These are phyloP conservation scores for Zaprionus vittiger DNA, from an alignment of 1,140 invertebrate species.

Conservation along the genomic window DNA sequence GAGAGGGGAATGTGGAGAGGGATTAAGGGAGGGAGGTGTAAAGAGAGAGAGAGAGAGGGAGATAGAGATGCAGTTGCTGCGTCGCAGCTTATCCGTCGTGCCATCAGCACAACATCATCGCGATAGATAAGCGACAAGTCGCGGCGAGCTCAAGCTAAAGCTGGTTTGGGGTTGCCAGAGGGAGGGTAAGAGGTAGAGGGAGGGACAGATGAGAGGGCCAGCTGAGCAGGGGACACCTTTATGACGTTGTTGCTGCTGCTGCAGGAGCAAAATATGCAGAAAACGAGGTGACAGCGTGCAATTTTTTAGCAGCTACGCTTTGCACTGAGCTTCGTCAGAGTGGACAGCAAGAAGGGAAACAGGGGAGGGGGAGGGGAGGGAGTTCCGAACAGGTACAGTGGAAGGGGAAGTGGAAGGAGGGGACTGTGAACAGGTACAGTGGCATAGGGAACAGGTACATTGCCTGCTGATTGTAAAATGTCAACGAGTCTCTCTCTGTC, in stretches of 20 bases:
- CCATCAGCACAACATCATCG: slow-evolving; percentile 74
- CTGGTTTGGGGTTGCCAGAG: background rate
- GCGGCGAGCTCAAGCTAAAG: slow-evolving; percentile 1
- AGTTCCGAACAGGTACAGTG: background rate
- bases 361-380: background rate
- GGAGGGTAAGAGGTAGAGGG: background rate
- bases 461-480: slow-evolving; percentile 59
- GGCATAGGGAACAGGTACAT: slow-evolving; percentile 52
- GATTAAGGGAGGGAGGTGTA: background rate
- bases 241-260: slow-evolving; percentile 46
- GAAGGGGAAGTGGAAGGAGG: background rate
- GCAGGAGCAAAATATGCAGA: slow-evolving; percentile 56
- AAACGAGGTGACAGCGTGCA: slow-evolving; percentile 63
- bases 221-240: slow-evolving; percentile 32
- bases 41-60: background rate
- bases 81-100: slow-evolving; percentile 56
- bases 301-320: slow-evolving; percentile 28
- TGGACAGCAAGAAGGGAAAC: too few species aligned
- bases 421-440: background rate
- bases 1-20: background rate
- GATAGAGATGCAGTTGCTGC: slow-evolving; percentile 36
- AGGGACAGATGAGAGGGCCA: background rate
- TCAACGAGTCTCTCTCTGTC: slow-evolving; percentile 33
- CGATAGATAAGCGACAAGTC: slow-evolving; percentile 59
- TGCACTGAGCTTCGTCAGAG: background rate